These are phyloP conservation scores for Arctia plantaginis DNA, from an alignment of 2,888 invertebrate species.

Conservation along the genomic window DNA sequence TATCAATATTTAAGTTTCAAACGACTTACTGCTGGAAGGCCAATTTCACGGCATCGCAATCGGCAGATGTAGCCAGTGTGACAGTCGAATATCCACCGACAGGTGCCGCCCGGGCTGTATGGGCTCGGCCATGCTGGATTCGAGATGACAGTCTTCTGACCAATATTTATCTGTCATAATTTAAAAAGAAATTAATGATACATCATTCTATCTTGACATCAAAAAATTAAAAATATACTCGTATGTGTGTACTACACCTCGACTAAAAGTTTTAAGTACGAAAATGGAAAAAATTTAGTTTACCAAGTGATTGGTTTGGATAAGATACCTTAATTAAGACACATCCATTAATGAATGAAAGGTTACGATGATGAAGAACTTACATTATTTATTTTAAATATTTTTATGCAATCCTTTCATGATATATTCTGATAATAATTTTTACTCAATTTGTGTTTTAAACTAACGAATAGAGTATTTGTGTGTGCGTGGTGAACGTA, in stretches of 20 bases:
- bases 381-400: too few species aligned
- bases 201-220: too few species aligned
- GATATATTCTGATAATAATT: too few species aligned
- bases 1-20: not conserved
- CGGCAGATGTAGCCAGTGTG: conserved; percentile 74
- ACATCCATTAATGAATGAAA: too few species aligned
- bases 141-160: not conserved
- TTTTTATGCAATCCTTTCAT: too few species aligned
- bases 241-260: too few species aligned
- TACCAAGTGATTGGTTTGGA: not conserved
- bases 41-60: conserved; percentile 77
- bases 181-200: not conserved
- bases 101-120: conserved; percentile 47
- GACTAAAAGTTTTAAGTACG: too few species aligned
- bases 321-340: not conserved
- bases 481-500: too few species aligned
- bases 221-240: not conserved
- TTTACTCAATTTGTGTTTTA: too few species aligned
- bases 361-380: too few species aligned
- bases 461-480: too few species aligned
- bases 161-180: conserved; percentile 2
- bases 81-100: conserved; percentile 81
- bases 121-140: conserved; percentile 11
- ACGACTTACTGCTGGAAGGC: conserved; percentile 19
- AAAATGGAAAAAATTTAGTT: not conserved